Base-by-base conservation (phyloP, 2,888 invertebrate species). In the Euplagia quadripunctaria region DNA sequence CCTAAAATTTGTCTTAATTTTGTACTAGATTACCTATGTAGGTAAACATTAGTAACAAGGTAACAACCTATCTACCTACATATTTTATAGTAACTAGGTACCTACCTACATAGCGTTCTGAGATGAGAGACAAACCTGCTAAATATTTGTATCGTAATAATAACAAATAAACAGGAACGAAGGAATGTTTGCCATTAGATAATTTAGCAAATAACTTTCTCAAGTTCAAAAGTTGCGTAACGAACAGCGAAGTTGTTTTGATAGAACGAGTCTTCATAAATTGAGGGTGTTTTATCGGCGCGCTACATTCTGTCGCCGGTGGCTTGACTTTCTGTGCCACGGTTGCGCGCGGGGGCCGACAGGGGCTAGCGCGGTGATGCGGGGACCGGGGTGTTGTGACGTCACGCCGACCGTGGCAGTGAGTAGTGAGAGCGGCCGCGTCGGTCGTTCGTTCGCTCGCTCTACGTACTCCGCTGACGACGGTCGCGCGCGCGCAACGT, bases 351-450 rank as follows among this genome's bases (percentile, higher is more conserved):
- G 81, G 85, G 79, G 84, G 78, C 74, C 78, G 78, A 75, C 73
- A 82, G 74, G 83, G 80, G 85, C 42, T 61, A 7, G 86, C 46
- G 64, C 65, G n/a, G 74, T 46, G 85, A 84, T 74, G 86, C 81
- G 91, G 86, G 86, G 90, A 81, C 90, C 86, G 85, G 86, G 86
- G 89, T 79, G 85, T 73, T 83, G 94, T 94, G 95, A 95, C 96
- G 95, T 95, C 95, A 95, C 94, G 89, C 85, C 95, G 96, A 95
- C 96, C 96, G 95, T 96, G 96, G 95, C 96, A 95, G 95, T 96
- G 94, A 92, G 92, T 86, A 91, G 91, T 90, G 94, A 94, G 94
- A 94, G 94, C 94, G 93, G 91, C 91, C 93, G 93, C 94, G 92
- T 89, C 92, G 90, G 92, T 89, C 92, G 90, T 86, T 89, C 89